Evolutionary conservation across 2,888 invertebrate genomes (phyloP).

Genomic region (Tineola bisselliella): DNA sequence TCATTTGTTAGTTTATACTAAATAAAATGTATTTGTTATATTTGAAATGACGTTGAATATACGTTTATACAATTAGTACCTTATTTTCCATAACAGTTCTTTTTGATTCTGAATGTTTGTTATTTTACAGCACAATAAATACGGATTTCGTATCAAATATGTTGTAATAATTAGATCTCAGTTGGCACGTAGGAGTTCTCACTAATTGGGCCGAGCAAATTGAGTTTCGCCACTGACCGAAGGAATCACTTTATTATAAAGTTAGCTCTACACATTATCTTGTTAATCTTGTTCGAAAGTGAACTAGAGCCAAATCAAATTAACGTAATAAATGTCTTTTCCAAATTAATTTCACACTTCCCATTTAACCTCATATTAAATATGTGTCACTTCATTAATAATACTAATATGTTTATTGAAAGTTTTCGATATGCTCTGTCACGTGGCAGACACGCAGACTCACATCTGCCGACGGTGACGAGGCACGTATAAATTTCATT

Average conservation of each 20-base stretch:
- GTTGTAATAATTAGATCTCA: not conserved
- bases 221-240: slow-evolving; percentile 3
- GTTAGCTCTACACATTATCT: not conserved
- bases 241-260: slow-evolving; percentile 2
- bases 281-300: not conserved
- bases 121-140: not conserved
- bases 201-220: slow-evolving; percentile 3
- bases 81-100: no score
- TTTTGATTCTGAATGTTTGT: no score
- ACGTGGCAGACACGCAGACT: not conserved
- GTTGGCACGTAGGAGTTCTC: not conserved
- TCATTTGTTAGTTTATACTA: no score
- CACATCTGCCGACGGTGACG: not conserved
- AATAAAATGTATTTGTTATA: no score
- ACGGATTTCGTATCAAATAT: not conserved
- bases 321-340: not conserved
- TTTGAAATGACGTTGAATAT: no score
- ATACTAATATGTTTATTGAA: not conserved
- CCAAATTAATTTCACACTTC: not conserved
- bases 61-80: no score
- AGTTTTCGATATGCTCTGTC: not conserved
- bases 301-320: not conserved
- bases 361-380: no score
- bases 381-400: not conserved
- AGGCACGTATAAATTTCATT: slow-evolving; percentile 32